A percentile compares a stretch with the other conserved stretches of the same genome.
These are phyloP conservation scores for Atrina japonica DNA, from an alignment of 2,888 invertebrate species.

Conservation along the genomic window DNA sequence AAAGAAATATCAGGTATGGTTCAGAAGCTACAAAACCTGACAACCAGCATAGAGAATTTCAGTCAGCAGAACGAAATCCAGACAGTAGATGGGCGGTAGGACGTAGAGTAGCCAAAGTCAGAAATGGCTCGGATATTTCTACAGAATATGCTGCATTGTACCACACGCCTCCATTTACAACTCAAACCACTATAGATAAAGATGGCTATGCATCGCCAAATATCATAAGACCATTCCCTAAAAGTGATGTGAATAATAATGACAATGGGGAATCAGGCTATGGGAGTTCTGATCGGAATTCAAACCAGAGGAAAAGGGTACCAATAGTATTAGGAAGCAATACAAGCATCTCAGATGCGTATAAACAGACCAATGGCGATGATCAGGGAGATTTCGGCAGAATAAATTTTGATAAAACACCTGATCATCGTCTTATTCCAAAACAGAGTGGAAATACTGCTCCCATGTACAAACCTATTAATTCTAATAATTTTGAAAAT, in stretches of 20 bases:
- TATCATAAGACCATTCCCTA: constrained; percentile 24
- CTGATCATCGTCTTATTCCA: constrained; percentile 5
- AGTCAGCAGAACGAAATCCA: constrained; percentile 27
- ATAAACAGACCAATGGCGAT: constrained; percentile 20
- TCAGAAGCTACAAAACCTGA: constrained; percentile 22
- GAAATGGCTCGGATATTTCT: constrained; percentile 39
- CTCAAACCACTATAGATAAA: constrained; percentile 30
- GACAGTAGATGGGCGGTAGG: constrained; percentile 6
- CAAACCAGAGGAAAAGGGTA: constrained; percentile 43
- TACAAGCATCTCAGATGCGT: constrained; percentile 60
- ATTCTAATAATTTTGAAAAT: neutral
- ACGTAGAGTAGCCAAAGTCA: constrained; percentile 1
- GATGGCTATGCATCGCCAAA: constrained; percentile 44
- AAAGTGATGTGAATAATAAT: constrained; percentile 61
- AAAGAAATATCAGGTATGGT: constrained; percentile 26
- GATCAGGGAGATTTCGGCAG: neutral
- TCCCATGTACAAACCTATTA: constrained; percentile 61
- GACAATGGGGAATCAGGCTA: constrained; percentile 30
- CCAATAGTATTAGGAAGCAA: constrained; percentile 61
- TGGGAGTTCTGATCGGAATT: constrained; percentile 18
- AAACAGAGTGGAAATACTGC: constrained; percentile 43
- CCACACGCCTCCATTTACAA: constrained; percentile 42
- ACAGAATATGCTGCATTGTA: constrained; percentile 43
- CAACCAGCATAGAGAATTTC: constrained; percentile 10
- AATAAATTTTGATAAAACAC: neutral